Percentiles rank a stretch among this genome's conserved stretches.
These are phyloP conservation scores for Pyrochroa serraticornis DNA, from an alignment of 2,888 invertebrate genomes.

Conservation along the genomic window DNA sequence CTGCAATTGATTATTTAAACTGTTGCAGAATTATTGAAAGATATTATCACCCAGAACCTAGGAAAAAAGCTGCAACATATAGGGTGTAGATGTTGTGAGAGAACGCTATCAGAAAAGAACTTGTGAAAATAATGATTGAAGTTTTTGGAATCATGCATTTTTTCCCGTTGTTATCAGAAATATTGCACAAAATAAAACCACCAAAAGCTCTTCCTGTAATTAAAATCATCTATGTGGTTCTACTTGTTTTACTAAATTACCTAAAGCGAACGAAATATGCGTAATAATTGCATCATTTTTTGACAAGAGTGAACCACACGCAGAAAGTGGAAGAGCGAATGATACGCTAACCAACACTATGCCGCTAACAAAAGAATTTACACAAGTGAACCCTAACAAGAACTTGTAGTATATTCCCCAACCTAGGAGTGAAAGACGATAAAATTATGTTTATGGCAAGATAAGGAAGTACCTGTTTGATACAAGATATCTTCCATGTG, in stretches of 20 bases:
- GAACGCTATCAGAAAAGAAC: conserved; percentile 53
- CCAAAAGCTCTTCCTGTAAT: conserved; percentile 15
- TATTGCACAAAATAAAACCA: conserved; percentile 45
- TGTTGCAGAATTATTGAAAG: conserved; percentile 16
- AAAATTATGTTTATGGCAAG: neutral
- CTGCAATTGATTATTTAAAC: conserved; percentile 41
- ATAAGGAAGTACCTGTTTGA: conserved; percentile 9
- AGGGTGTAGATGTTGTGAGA: conserved; percentile 52
- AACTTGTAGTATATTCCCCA: conserved; percentile 26
- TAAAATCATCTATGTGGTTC: neutral
- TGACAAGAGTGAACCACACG: conserved; percentile 9
- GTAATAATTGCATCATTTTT: neutral
- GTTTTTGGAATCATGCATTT: conserved; percentile 51
- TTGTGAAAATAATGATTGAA: conserved; percentile 53
- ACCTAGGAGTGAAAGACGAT: conserved; percentile 2
- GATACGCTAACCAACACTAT: conserved; percentile 8
- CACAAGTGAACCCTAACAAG: conserved; percentile 11
- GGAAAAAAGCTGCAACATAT: conserved; percentile 51
- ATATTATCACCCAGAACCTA: conserved; percentile 55
- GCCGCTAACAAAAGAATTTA: conserved; percentile 12
- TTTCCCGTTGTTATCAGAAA: conserved; percentile 56
- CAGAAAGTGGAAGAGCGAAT: conserved; percentile 11
- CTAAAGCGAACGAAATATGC: conserved; percentile 6
- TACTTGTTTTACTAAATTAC: conserved; percentile 4
- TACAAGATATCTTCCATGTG: conserved; percentile 20